Evolutionary conservation across 2,113 vertebrate species (phyloP).

Genomic region (Aplodontia rufa): DNA sequence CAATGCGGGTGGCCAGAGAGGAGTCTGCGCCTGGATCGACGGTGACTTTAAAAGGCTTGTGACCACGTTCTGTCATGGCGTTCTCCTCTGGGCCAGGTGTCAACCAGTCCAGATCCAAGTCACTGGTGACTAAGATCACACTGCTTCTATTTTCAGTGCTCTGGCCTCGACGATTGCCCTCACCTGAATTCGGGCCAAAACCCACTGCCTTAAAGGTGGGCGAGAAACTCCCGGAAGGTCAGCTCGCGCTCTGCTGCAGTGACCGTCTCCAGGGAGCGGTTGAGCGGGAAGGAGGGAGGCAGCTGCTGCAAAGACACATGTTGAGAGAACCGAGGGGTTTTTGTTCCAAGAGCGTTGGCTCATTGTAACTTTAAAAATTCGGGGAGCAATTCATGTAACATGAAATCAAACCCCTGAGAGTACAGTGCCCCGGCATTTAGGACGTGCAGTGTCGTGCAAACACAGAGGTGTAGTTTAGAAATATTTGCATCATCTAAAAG

Average conservation of each 20-base stretch:
- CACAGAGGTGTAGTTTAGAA: not conserved
- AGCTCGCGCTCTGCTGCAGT: not conserved
- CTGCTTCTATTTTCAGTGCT: not conserved
- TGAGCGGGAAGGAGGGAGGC: not conserved
- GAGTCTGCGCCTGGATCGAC: not conserved
- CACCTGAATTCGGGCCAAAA: not conserved
- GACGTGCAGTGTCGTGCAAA: no score
- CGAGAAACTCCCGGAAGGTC: not conserved
- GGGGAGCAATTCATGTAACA: not conserved
- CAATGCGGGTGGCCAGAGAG: not conserved
- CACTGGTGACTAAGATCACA: not conserved
- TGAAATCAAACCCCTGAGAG: not conserved
- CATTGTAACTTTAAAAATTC: not conserved
- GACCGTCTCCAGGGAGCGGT: not conserved
- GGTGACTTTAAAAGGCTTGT: not conserved
- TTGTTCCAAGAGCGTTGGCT: not conserved
- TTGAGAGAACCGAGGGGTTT: no score
- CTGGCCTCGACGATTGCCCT: not conserved
- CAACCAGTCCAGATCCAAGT: not conserved
- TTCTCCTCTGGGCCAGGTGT: not conserved
- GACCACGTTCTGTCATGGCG: not conserved
- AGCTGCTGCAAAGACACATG: no score
- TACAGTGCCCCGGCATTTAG: not conserved
- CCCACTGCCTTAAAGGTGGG: not conserved
- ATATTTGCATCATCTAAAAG: not conserved